Evolutionary conservation across 2,888 invertebrate species (phyloP).

Genomic region (Tipula lateralis): DNA sequence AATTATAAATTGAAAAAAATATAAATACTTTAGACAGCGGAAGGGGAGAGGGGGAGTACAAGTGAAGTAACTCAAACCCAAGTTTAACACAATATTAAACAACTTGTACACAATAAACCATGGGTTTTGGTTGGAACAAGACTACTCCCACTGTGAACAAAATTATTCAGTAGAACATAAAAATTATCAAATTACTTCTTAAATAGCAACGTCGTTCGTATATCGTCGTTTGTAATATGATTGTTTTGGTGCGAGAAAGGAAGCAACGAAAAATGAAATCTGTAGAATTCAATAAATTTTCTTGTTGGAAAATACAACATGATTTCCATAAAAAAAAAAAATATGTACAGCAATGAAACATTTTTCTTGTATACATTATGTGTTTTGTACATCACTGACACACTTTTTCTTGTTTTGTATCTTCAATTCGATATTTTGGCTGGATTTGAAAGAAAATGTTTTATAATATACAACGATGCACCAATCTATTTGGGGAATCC

Average conservation of each 20-base stretch:
- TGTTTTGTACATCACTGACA: not conserved
- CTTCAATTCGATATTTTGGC: no score
- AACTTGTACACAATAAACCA: not conserved
- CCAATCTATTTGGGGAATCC: no score
- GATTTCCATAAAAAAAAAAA: not conserved
- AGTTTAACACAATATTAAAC: not conserved
- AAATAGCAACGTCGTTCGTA: not conserved
- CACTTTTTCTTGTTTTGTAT: not conserved
- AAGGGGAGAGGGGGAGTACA: not conserved
- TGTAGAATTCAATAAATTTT: not conserved
- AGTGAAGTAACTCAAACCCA: not conserved
- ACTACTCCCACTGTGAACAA: not conserved
- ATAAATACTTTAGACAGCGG: not conserved
- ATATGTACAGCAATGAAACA: not conserved
- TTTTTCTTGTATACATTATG: not conserved
- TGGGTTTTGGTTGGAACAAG: not conserved
- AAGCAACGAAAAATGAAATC: not conserved
- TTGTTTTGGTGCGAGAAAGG: not conserved
- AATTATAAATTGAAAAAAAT: not conserved
- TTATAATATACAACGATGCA: no score
- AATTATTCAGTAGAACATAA: not conserved
- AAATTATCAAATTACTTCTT: slow-evolving; percentile 24
- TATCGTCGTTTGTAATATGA: not conserved
- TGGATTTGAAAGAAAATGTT: no score
- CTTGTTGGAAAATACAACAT: not conserved